These are phyloP conservation scores for Prochilodus magdalenae DNA, from an alignment of 2,113 vertebrate species.

Conservation along the genomic window DNA sequence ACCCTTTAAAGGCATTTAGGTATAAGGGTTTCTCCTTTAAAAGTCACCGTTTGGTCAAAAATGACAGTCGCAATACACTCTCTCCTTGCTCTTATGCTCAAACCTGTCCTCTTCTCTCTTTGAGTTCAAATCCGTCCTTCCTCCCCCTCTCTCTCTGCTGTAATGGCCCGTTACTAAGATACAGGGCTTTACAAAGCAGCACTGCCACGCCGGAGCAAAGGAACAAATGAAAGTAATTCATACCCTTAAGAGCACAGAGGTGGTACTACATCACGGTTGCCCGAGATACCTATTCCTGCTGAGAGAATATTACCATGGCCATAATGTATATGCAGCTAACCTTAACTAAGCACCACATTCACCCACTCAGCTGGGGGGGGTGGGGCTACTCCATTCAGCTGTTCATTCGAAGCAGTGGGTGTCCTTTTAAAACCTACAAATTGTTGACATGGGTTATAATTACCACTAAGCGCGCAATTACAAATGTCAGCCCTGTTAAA, in stretches of 20 bases:
- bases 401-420: slow-evolving; percentile 8
- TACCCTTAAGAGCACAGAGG: slow-evolving; percentile 28
- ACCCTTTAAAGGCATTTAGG: too few relatives aligned
- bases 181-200: slow-evolving; percentile 42
- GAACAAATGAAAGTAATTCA: slow-evolving; percentile 51
- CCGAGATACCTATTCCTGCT: slow-evolving; percentile 56
- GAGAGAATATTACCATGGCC: slow-evolving; percentile 23
- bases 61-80: too few relatives aligned
- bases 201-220: slow-evolving; percentile 28
- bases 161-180: slow-evolving; percentile 42
- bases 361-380: background rate
- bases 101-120: too few relatives aligned
- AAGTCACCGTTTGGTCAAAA: too few relatives aligned
- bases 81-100: background rate
- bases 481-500: slow-evolving; percentile 45
- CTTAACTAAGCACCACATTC: slow-evolving; percentile 68
- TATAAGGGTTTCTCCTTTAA: too few relatives aligned
- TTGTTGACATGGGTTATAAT: slow-evolving; percentile 49
- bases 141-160: background rate
- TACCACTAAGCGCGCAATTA: slow-evolving; percentile 49
- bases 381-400: background rate
- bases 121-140: too few relatives aligned
- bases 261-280: slow-evolving; percentile 27
- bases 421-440: slow-evolving; percentile 39
- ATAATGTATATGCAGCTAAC: slow-evolving; percentile 14